Evolutionary conservation across 1,140 invertebrate species (phyloP).

Genomic region (Ruditapes philippinarum): DNA sequence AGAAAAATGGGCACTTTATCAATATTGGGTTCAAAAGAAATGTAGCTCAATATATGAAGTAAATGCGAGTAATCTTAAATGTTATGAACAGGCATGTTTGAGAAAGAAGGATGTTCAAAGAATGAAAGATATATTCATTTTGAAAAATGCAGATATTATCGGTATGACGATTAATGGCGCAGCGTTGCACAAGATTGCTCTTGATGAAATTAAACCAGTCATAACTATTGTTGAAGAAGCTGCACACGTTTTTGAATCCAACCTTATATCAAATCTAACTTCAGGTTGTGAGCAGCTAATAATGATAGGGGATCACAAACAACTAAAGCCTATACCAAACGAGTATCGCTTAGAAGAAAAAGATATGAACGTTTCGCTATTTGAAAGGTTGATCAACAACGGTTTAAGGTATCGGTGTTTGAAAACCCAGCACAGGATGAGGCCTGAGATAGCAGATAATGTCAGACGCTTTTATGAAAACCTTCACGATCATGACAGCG

Average conservation of each 20-base stretch:
- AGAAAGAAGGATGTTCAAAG: constrained; percentile 69
- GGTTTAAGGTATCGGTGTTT: constrained; percentile 83
- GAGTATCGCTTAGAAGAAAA: constrained; percentile 85
- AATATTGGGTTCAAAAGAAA: constrained; percentile 79
- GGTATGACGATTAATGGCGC: constrained; percentile 86
- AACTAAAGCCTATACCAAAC: constrained; percentile 86
- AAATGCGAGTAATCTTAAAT: constrained; percentile 51
- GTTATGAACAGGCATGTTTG: constrained; percentile 63
- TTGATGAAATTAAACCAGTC: constrained; percentile 77
- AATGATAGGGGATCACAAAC: constrained; percentile 92
- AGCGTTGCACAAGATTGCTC: constrained; percentile 75
- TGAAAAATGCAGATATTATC: constrained; percentile 81
- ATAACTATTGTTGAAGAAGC: constrained; percentile 86
- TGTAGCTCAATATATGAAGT: constrained; percentile 77
- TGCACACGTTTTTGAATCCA: constrained; percentile 84
- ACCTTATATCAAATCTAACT: constrained; percentile 88
- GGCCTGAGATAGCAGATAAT: constrained; percentile 85
- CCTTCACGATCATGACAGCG: constrained; percentile 82
- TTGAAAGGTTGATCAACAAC: constrained; percentile 85
- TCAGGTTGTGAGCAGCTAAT: constrained; percentile 92
- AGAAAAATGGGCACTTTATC: constrained; percentile 80
- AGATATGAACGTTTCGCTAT: constrained; percentile 86
- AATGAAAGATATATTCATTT: constrained; percentile 77
- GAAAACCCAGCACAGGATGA: constrained; percentile 77
- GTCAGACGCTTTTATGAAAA: constrained; percentile 85